These are phyloP conservation scores for Coptotermes formosanus DNA, from an alignment of 1,140 invertebrate species.

Conservation along the genomic window DNA sequence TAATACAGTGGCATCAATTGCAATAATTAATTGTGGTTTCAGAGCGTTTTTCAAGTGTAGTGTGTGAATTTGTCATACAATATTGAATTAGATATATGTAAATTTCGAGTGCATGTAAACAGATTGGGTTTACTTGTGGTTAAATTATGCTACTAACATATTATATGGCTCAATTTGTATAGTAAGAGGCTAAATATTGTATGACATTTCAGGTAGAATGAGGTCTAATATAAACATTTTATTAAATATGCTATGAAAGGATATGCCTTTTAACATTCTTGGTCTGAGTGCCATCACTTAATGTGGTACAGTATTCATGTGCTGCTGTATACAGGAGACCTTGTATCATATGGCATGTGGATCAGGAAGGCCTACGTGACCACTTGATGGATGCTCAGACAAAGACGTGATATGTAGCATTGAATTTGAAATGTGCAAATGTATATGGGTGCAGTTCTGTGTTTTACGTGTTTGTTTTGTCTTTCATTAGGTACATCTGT, in stretches of 20 bases:
- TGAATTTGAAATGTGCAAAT: neutral
- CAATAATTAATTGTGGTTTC: neutral
- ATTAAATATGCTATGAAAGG: neutral
- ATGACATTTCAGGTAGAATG: neutral
- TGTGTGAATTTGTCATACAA: slow-evolving; percentile 4
- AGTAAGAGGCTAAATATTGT: neutral
- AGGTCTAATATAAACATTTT: neutral
- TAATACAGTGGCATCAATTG: neutral
- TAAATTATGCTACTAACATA: too few species aligned
- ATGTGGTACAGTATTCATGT: neutral
- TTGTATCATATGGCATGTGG: neutral
- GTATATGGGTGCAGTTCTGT: neutral
- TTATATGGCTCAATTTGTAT: too few species aligned
- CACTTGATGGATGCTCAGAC: neutral
- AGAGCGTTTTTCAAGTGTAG: neutral
- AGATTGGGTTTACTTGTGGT: too few species aligned
- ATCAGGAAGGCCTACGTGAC: neutral
- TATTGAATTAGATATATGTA: neutral
- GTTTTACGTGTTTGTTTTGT: slow-evolving; percentile 36
- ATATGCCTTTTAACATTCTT: neutral
- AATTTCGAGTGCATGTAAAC: neutral
- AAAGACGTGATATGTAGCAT: neutral
- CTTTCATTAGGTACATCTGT: slow-evolving; percentile 36
- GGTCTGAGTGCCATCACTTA: neutral
- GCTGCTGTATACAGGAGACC: neutral